phyloP scores from a whole-genome alignment of 37 sponge, comb jelly and placozoan species.

The Ephydatia muelleri region DNA sequence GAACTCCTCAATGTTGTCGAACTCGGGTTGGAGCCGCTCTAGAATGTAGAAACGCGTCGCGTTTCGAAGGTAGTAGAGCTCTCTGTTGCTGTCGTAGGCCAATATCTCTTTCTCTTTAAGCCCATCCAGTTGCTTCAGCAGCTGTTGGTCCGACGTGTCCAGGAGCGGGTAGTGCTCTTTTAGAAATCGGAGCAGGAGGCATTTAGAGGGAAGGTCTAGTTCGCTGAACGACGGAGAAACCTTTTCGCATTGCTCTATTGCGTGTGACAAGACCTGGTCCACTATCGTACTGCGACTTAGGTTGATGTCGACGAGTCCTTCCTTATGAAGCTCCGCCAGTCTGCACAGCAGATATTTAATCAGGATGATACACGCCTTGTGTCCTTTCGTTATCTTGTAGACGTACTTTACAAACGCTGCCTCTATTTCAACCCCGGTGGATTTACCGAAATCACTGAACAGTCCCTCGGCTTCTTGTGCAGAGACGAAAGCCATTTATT shows the following conservation, averaged over 20 bases:
- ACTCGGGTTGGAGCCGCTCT: background rate
- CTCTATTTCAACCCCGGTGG: background rate
- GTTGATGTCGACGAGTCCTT: background rate
- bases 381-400: background rate
- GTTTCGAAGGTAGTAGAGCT: background rate
- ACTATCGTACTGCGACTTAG: background rate
- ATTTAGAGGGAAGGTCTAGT: background rate
- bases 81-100: background rate
- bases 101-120: background rate
- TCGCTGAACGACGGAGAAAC: background rate
- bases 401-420: background rate
- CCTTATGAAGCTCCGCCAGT: background rate
- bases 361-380: background rate
- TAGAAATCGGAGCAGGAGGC: background rate
- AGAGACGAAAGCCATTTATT: background rate
- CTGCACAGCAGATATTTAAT: background rate
- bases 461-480: background rate
- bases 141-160: background rate
- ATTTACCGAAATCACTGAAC: background rate
- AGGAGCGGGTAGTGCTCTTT: background rate
- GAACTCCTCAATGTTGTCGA: background rate
- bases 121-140: background rate
- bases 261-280: background rate
- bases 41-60: background rate
- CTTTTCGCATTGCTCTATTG: background rate